phyloP scores from a whole-genome alignment of 2,113 vertebrate genomes.

The Gobio gobio region DNA sequence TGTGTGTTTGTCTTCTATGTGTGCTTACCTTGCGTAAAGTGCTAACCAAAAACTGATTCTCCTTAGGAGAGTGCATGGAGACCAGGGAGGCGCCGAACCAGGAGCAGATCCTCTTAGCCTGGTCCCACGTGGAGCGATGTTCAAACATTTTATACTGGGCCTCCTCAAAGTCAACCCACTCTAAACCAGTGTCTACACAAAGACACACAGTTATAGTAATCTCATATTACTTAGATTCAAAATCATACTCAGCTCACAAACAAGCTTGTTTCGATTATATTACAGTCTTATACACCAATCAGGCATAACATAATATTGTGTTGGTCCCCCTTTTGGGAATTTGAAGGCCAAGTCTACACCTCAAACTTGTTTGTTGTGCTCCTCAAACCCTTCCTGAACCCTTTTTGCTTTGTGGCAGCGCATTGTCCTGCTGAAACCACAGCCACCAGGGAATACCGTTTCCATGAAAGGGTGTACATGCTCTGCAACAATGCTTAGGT shows the following conservation, averaged over 20 bases:
- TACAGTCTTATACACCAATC: neutral
- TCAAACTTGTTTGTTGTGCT: too few species aligned
- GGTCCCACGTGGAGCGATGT: slow-evolving; percentile 90
- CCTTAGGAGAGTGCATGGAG: slow-evolving; percentile 84
- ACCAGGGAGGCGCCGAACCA: slow-evolving; percentile 88
- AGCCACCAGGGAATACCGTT: too few species aligned
- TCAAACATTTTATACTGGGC: slow-evolving; percentile 94
- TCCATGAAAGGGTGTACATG: too few species aligned
- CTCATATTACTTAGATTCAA: neutral
- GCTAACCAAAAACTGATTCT: slow-evolving; percentile 87
- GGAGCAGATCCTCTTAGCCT: slow-evolving; percentile 91
- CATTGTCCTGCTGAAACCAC: too few species aligned
- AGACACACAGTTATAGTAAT: neutral
- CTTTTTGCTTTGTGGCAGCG: too few species aligned
- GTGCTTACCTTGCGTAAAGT: slow-evolving; percentile 85
- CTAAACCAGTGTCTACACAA: slow-evolving; percentile 74
- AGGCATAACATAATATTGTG: too few species aligned
- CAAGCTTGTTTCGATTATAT: neutral
- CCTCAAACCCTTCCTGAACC: too few species aligned
- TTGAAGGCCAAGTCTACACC: too few species aligned
- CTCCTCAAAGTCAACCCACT: slow-evolving; percentile 90
- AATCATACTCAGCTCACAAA: neutral
- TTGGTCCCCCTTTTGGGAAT: too few species aligned
- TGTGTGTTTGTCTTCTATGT: neutral
- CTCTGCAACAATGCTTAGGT: too few species aligned